A percentile compares a stretch with the other conserved stretches of the same genome.
Evolutionary conservation across 2,888 invertebrate species (phyloP).

Genomic region (Pseudeuparius sepicola): DNA sequence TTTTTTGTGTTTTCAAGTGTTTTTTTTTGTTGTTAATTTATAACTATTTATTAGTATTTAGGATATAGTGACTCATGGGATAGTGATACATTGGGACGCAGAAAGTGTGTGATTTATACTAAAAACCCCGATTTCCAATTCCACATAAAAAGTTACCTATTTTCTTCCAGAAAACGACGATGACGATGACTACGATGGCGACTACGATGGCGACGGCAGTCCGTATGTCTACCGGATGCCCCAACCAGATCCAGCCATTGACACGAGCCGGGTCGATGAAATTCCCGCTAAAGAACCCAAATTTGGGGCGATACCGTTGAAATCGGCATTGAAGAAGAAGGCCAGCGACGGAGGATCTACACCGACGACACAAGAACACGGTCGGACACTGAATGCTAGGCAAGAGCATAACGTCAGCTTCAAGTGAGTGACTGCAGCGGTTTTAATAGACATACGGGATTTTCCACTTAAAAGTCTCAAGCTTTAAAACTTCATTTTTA

Average conservation of each 20-base stretch:
- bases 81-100: too few species aligned
- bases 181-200: constrained; percentile 37
- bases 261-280: constrained; percentile 80
- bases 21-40: too few species aligned
- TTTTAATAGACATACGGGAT: too few species aligned
- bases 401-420: constrained; percentile 62
- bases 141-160: too few species aligned
- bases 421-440: constrained; percentile 67
- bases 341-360: constrained; percentile 60
- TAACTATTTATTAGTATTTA: too few species aligned
- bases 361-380: constrained; percentile 61
- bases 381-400: constrained; percentile 55
- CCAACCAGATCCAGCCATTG: constrained; percentile 58
- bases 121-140: too few species aligned
- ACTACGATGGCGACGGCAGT: constrained; percentile 57
- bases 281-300: constrained; percentile 84
- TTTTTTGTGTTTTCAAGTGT: too few species aligned
- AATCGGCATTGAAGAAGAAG: constrained; percentile 77
- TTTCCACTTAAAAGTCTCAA: too few species aligned
- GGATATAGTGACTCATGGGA: too few species aligned
- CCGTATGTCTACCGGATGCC: constrained; percentile 46
- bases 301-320: constrained; percentile 83
- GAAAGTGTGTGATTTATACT: too few species aligned
- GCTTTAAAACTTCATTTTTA: constrained; percentile 4
- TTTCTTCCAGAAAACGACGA: constrained; percentile 31